Conservation (phyloP, 2,113 vertebrate species). For the Phycodurus eques region DNA sequence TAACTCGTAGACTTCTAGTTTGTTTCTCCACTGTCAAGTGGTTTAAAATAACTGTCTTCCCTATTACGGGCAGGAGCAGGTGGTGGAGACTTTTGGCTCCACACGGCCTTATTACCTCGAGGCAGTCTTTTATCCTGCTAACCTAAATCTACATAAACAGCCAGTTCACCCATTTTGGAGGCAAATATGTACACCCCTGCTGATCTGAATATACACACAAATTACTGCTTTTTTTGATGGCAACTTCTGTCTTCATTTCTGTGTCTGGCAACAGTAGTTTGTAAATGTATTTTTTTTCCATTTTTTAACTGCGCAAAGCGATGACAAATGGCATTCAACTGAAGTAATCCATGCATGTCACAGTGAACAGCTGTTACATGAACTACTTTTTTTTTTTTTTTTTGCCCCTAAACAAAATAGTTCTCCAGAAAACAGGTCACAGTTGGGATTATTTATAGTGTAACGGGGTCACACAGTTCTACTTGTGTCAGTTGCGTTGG, state of each 20-base stretch:
- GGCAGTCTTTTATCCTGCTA: constrained; percentile 16
- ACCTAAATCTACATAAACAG: constrained; percentile 16
- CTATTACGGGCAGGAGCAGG: constrained; percentile 26
- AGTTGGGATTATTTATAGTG: constrained; percentile 3
- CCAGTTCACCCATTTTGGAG: constrained; percentile 1
- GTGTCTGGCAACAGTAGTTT: not conserved
- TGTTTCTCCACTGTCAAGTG: not conserved
- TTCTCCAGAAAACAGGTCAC: constrained; percentile 6
- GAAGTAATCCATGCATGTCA: constrained; percentile 11
- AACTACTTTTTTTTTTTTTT: not conserved
- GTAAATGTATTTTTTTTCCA: not conserved
- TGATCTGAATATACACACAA: not conserved
- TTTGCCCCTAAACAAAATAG: constrained; percentile 4
- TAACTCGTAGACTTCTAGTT: not conserved
- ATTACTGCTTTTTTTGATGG: not conserved
- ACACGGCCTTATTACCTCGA: not conserved
- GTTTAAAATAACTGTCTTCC: not conserved
- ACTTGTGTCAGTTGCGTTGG: not conserved
- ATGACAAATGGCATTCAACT: not conserved
- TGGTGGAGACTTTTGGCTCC: constrained; percentile 30
- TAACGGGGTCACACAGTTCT: not conserved
- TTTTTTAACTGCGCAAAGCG: not conserved
- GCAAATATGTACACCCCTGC: not conserved
- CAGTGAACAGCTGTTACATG: constrained; percentile 11
- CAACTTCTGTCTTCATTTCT: not conserved